Evolutionary conservation across 2,113 vertebrate species (phyloP), one percentile per base, ranked within the genome.

Genomic region (Sclerurus mexicanus): DNA sequence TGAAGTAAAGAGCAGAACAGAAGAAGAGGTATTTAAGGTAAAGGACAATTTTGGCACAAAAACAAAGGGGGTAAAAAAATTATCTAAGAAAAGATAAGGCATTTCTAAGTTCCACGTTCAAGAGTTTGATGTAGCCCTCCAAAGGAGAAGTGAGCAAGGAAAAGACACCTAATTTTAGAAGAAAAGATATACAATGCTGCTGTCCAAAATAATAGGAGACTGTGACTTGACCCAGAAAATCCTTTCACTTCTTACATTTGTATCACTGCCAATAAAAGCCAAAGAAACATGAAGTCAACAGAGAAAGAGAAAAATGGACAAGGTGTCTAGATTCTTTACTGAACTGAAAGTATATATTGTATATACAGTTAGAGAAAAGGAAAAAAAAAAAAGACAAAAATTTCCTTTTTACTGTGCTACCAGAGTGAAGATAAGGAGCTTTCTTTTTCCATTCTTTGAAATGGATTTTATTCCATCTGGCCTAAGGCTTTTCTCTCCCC

Each of bases 191-290:
- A 91, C 79, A 81, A 93, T 85, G 49, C 37, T 87, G 47, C 78
- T 87, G 52, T 66, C 87, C 44, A 11, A 94, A 95, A 97, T 94
- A 96, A 90, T 74, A 82, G 93, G 58, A 87, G 58, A 31, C 85
- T 87, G 44, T 90, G 82, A 89, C 62, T 85, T 93, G 88, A 97
- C 95, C 93, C 92, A 87, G 85, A 85, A 96, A 68, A 89, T 94
- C 28, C 49, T 78, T 96, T 94, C 78, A 63, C 60, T 93, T 94
- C 60, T 60, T 93, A 83, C 78, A 60, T 75, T 93, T 87, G 50
- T 72, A 90, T 78, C 82, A 53, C 71, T 87, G 30, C 74, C 87
- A 72, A 46, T 87, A 85, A 95, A 89, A 83, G 78, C 40, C 90
- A 64, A 82, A 89, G 83, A 85, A 88, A 72, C 64, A 92, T 9